Base-by-base conservation (phyloP, 1,140 invertebrate genomes). In the Alviniconcha marisindica region DNA sequence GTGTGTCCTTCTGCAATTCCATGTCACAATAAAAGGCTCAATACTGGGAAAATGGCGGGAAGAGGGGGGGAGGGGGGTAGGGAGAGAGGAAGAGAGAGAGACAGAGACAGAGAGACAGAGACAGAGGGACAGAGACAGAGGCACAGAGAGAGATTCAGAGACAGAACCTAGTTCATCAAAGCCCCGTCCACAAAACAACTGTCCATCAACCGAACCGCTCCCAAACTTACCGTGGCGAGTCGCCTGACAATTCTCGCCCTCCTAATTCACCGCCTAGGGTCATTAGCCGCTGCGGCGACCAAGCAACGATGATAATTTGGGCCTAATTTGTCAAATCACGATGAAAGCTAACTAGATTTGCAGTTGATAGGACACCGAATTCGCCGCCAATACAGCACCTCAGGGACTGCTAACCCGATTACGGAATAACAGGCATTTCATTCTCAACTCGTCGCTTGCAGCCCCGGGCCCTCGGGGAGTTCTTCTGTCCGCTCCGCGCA, bases 401-500 rank as follows among this genome's bases (percentile, higher is more conserved):
- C 77, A 10, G 77, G 77, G 77, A 80, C 56, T 14, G 77, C 56
- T 80, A 80, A 80, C 54, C 60, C 18, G 56, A 66, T 80, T 80
- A 80, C 36, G 7, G 77, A 80, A 80, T 79, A 80, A 80, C 77
- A 80, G 77, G 54, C 77, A 80, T 80, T 80, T 80, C 77, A 80
- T 80, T 80, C 77, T 60, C 42, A 71, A 40, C 66, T 71, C 66
- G 66, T 66, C 66, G 31, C 66, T 24, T 24, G 4, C 66, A 1
- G 18, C 66, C 18, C 44, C 44, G 44, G 18, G 18, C 44, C 7
- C 44, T 48, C 7, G 5, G 44, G 5, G 44, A 10, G 44, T 48
- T 5, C 18, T 5, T 48, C 7, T 48, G 44, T 48, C n/a, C n/a
- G n/a, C n/a, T n/a, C n/a, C n/a, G n/a, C n/a, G n/a, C n/a, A n/a